Base-by-base conservation (phyloP, 2,113 vertebrate genomes). In the Oostethus manadensis region DNA sequence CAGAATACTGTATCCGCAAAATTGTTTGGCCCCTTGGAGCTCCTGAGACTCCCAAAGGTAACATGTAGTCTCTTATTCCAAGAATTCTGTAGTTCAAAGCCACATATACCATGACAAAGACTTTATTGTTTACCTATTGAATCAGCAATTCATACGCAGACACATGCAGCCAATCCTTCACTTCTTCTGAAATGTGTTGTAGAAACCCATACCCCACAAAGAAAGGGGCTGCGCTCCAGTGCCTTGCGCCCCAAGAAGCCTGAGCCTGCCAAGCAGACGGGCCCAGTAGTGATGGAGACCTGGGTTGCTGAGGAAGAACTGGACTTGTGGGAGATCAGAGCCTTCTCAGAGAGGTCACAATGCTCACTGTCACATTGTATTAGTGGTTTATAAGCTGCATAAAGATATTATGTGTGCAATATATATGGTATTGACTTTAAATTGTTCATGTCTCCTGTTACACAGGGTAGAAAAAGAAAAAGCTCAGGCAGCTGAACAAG, bases 271-370 rank as follows among this genome's bases (percentile, higher is more conserved):
- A 98, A 98, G 84, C 95, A 98, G 84, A 98, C 95, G 0, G 97
- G 96, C 40, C 97, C 97, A n/a, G 93, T 98, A 70, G 92, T 99
- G 76, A 95, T 98, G 6, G 97, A 99, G 87, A 97, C 93, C 29
- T 99, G 97, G 97, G 93, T 98, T 43, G 90, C 97, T 8, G 97
- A 99, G 79, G 97, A 99, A 74, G 97, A 99, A 50, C 87, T 99
- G 84, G 97, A 99, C 58, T 90, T 98, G 10, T 99, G 97, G 97
- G 97, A 99, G 88, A 99, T 99, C 76, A 91, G 95, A 88, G 96
- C 95, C 53, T 99, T 99, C 90, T 93, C 97, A 66, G 97, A 99
- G 89, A 95, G 97, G 97, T 98, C 68, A 68, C 40, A 23, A 58
- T 17, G 14, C 43, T 1, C 1, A 56, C 42, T 33, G 10, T 26